Evolutionary conservation across 2,797 vertebrate genomes (phyloP), one percentile per base, ranked within the genome.

Genomic region (Brachyrhaphis roseni): DNA sequence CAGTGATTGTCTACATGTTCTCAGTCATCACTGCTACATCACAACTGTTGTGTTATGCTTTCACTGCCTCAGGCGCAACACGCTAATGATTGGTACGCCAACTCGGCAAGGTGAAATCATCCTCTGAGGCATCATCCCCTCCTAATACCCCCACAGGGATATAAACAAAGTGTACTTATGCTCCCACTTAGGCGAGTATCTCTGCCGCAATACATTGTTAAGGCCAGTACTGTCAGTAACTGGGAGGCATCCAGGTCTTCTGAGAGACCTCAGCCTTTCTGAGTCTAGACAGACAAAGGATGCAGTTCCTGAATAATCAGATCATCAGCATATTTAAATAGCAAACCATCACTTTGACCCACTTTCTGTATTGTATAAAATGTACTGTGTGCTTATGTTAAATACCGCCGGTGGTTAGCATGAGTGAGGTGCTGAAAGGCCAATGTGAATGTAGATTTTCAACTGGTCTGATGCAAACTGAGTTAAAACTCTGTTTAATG

Each of bases 261-360:
- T 47, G 82, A 82, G 85, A 76, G 86, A 93, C 90, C 80, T 75
- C 49, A 89, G 91, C 88, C 86, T 86, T 88, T 85, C 88, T 82
- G 47, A 80, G 91, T 92, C 92, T 93, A 89, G 90, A 94, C 90
- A 78, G 77, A 84, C 77, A 90, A 82, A 88, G 2, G 82, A 82
- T 39, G 46, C 49, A 2, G 45, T 72, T 89, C 73, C 68, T 81
- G 82, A 87, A 90, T 94, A 95, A 94, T 94, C 84, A 87, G 93
- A 90, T 89, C 91, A 92, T 92, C 86, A 80, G 88, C 88, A 91
- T 90, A 92, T 89, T 91, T 89, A 74, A 91, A 93, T 46, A 72
- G 55, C 79, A 85, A 87, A 82, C 81, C 86, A 45, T 59, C 84
- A 75, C 84, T 89, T 71, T 87, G 84, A 85, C 90, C 90, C 80